Conservation (phyloP, 2,888 invertebrate genomes). For the Mimachlamys varia region DNA sequence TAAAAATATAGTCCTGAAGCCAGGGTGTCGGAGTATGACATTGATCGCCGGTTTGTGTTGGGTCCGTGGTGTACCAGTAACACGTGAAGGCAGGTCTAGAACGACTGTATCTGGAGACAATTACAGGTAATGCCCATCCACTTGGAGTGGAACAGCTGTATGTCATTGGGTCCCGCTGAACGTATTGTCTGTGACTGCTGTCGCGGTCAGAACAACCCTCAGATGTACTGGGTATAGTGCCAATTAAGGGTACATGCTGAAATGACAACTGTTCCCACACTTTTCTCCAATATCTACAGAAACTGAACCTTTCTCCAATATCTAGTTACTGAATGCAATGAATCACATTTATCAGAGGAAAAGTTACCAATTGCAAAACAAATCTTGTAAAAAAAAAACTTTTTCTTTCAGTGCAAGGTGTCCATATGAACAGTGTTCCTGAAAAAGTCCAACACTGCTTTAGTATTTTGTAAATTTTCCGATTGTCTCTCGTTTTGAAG, state of each 20-base stretch:
- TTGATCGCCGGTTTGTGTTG: background rate
- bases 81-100: background rate
- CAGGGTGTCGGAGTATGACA: background rate
- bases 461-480: too few species aligned
- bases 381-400: too few species aligned
- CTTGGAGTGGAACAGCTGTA: background rate
- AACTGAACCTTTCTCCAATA: too few species aligned
- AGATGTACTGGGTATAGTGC: background rate
- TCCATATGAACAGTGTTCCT: too few species aligned
- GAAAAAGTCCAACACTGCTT: too few species aligned
- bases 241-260: background rate
- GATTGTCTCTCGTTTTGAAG: too few species aligned
- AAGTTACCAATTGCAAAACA: too few species aligned
- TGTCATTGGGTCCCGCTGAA: background rate
- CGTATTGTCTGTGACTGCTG: background rate
- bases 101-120: conserved; percentile 6
- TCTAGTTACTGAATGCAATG: too few species aligned
- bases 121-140: background rate
- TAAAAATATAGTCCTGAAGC: background rate
- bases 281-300: background rate
- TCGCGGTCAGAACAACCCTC: background rate
- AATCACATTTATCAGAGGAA: background rate
- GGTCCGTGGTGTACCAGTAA: background rate
- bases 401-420: too few species aligned
- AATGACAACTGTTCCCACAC: background rate